Base-by-base conservation (phyloP, 2,888 invertebrate species). In the Noctuana brunneofusca region DNA sequence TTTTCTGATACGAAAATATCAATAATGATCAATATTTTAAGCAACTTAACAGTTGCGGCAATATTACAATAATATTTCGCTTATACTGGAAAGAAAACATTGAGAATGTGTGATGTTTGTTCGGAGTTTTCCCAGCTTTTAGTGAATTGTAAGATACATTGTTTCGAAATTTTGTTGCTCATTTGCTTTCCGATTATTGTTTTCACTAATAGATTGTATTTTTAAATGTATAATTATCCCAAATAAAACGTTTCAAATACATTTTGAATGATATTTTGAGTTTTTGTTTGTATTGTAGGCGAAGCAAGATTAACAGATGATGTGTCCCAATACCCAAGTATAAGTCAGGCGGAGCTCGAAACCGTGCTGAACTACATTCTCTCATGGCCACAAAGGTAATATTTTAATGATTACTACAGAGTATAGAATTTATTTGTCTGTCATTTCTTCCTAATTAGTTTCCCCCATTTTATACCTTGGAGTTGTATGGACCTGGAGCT, bases 41-140 rank as follows among this genome's bases (percentile, higher is more conserved):
- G 72, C 73, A 76, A 80, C 81, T 78, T 80, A 79, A 71, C 71
- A 78, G 68, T 78, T 81, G 86, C 84, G 84, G 85, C 83, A 80
- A 83, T 87, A 86, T 85, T 84, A 74, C 79, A 81, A 79, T 84
- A 88, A 86, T 88, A 87, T 84, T 85, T 84, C 83, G 82, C 81
- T 75, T 69, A 73, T 73, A 75, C 74, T 81, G 78, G 67, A 80
- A 72, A 65, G 76, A 90, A 89, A 92, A 96, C 96, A 66, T 75
- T 76, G 81, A 91, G 83, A 87, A 91, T 91, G 97, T 98, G 97
- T 95, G 97, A 98, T 95, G 96, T 96, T 92, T 98, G 98, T 93
- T 95, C 96, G 85, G 97, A 97, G 92, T 96, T 97, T 93, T 94
- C 97, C 91, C 96, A 96, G 93, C 95, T 98, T 90, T 94, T 98